These are phyloP conservation scores for Melanotaenia duboulayi DNA, from an alignment of 2,113 vertebrate genomes.

Conservation along the genomic window DNA sequence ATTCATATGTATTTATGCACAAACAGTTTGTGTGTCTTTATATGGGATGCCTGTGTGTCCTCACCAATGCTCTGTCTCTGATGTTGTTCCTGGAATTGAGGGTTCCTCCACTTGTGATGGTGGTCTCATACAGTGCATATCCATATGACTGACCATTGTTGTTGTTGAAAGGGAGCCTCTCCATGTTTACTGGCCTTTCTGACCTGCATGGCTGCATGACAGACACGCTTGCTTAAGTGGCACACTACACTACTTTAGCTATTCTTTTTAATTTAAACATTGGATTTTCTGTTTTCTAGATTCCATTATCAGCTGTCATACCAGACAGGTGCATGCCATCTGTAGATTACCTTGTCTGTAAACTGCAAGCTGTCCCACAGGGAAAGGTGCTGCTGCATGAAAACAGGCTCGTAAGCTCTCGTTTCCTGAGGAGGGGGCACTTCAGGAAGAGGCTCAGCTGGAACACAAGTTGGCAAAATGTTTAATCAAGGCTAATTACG, in stretches of 20 bases:
- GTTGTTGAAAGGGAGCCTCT: conserved; percentile 87
- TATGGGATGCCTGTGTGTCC: neutral
- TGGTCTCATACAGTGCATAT: conserved; percentile 91
- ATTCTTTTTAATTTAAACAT: neutral
- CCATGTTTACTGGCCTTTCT: conserved; percentile 90
- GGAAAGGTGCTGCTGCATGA: conserved; percentile 83
- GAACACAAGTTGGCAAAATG: conserved; percentile 1
- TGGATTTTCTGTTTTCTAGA: neutral
- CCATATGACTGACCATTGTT: conserved; percentile 89
- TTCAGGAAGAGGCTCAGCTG: conserved; percentile 72
- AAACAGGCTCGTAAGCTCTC: conserved; percentile 58
- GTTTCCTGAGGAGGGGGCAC: conserved; percentile 62
- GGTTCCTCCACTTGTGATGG: conserved; percentile 83
- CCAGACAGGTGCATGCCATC: neutral
- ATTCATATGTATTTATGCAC: neutral
- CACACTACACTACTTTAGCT: neutral
- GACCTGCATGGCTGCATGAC: conserved; percentile 81
- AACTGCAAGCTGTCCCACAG: conserved; percentile 88
- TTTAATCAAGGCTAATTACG: conserved; percentile 4
- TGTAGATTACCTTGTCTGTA: conserved; percentile 77
- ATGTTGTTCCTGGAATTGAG: conserved; percentile 84
- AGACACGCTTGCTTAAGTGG: conserved; percentile 6
- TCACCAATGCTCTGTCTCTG: conserved; percentile 90
- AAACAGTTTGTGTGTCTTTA: neutral
- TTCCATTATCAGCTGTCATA: conserved; percentile 18